Evolutionary conservation across 92 coral and sea anemone species (phyloP).

Genomic region (Scolanthus callimorphus): DNA sequence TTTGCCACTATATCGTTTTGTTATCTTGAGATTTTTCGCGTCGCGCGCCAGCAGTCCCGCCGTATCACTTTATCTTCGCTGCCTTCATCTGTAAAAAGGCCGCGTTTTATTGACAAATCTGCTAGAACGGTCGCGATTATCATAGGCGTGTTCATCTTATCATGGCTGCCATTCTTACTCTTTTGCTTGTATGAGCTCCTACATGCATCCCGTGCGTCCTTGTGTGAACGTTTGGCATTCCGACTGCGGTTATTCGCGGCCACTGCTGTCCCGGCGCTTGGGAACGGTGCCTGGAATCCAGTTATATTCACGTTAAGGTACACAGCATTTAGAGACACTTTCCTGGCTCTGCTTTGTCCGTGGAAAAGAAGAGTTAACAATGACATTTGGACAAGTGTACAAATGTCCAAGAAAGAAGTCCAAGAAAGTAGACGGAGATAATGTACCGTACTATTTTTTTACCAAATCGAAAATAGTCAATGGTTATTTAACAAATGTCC

Average conservation of each 20-base stretch:
- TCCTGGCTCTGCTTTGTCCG: neutral
- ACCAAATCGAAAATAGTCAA: too few species aligned
- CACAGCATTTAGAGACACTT: neutral
- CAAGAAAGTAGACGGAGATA: too few species aligned
- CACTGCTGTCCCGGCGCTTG: neutral
- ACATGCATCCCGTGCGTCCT: neutral
- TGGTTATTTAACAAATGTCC: too few species aligned
- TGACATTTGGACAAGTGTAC: too few species aligned
- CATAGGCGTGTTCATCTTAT: neutral
- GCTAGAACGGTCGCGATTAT: neutral
- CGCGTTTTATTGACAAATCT: neutral
- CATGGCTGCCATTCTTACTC: neutral
- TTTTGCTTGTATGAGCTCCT: neutral
- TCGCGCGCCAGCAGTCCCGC: neutral
- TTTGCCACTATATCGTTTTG: neutral
- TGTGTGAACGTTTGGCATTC: neutral
- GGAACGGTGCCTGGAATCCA: neutral
- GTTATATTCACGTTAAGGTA: neutral
- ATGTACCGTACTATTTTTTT: too few species aligned
- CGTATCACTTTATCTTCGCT: neutral
- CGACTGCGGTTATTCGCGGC: neutral
- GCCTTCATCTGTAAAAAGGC: too few species aligned
- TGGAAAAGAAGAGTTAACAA: too few species aligned
- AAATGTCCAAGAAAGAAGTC: too few species aligned
- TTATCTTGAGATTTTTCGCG: neutral